phyloP scores from a whole-genome alignment of 2,113 vertebrate species.

The Cisticola juncidis region DNA sequence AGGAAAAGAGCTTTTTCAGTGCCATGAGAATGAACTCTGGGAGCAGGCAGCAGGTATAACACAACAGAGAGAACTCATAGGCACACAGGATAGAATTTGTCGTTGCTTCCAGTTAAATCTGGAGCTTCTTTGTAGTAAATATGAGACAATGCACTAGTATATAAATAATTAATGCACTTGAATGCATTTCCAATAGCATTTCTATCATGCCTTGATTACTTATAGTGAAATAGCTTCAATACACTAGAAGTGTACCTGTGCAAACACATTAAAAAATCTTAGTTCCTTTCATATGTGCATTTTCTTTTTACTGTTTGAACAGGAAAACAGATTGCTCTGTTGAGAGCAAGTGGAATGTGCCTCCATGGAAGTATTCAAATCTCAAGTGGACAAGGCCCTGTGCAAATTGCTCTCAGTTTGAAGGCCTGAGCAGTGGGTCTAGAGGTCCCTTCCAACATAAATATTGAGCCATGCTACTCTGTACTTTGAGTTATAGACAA shows the following conservation, averaged over 20 bases:
- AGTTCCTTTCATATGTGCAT: not conserved
- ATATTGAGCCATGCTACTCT: not conserved
- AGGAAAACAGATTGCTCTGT: not conserved
- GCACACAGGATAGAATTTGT: not conserved
- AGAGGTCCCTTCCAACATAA: not conserved
- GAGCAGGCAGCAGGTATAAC: not conserved
- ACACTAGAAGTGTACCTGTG: not conserved
- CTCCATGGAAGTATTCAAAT: not conserved
- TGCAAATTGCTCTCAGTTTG: not conserved
- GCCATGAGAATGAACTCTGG: not conserved
- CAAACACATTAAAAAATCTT: not conserved
- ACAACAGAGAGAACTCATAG: not conserved
- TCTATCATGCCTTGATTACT: not conserved
- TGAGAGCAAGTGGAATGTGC: not conserved
- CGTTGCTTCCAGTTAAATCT: not conserved
- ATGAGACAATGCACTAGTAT: not conserved
- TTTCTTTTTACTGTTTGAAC: not conserved
- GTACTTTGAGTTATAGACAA: not conserved
- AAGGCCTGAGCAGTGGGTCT: not conserved
- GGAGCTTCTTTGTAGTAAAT: not conserved
- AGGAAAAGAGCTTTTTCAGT: not conserved
- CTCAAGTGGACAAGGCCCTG: not conserved
- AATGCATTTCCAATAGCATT: not conserved
- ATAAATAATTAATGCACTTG: not conserved
- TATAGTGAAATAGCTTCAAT: not conserved